phyloP scores from a whole-genome alignment of 2,113 vertebrate species.

The Gracilinanus agilis region DNA sequence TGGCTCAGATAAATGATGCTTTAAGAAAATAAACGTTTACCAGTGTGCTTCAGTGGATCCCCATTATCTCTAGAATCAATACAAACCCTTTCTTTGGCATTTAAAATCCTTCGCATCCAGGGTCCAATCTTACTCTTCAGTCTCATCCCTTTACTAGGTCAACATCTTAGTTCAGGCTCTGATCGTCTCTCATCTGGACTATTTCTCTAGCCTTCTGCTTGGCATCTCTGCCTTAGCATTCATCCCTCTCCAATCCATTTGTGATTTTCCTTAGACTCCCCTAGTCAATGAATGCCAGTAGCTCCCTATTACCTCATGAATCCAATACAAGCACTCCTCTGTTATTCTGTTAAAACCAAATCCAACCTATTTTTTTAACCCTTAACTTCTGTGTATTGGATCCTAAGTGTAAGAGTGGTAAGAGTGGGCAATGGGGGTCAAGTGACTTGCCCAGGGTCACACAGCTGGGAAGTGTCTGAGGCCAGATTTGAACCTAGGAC shows the following conservation, averaged over 20 bases:
- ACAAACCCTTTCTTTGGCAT: not conserved
- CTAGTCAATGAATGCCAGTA: not conserved
- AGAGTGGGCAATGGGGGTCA: too few species aligned
- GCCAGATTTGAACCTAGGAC: too few species aligned
- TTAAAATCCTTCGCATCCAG: not conserved
- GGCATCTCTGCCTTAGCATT: not conserved
- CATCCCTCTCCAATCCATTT: not conserved
- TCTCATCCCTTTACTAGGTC: not conserved
- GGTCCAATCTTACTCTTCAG: not conserved
- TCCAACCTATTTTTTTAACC: not conserved
- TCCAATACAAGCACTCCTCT: not conserved
- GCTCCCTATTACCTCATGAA: not conserved
- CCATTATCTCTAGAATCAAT: not conserved
- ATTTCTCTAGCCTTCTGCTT: not conserved
- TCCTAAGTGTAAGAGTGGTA: too few species aligned
- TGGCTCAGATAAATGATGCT: not conserved
- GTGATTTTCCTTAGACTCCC: not conserved
- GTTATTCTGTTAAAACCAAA: not conserved
- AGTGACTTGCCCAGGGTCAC: too few species aligned
- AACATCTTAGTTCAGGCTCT: not conserved
- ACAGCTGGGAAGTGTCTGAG: too few species aligned
- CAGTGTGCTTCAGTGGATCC: not conserved
- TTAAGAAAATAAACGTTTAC: not conserved
- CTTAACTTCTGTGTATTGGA: too few species aligned
- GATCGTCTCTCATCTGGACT: not conserved